Evolutionary conservation across 2,888 invertebrate genomes (phyloP).

Genomic region (Augochlorella aurata): DNA sequence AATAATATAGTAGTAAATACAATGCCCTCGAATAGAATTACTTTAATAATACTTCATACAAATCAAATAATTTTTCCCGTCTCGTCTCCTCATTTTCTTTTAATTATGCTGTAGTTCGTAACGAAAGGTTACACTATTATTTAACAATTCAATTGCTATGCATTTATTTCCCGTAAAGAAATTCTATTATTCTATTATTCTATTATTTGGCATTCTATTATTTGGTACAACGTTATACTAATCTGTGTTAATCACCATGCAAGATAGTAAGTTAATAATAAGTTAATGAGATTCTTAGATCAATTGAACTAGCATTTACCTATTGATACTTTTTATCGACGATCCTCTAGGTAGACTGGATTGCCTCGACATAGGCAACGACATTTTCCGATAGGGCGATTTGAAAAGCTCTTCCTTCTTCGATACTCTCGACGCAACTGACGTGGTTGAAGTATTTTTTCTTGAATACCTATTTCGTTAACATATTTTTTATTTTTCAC

Average conservation of each 20-base stretch:
- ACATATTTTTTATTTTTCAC: neutral
- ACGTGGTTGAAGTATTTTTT: conserved; percentile 76
- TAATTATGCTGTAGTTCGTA: neutral
- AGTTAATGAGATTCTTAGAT: neutral
- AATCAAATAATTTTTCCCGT: neutral
- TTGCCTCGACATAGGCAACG: conserved; percentile 65
- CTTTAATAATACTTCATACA: neutral
- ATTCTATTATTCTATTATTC: too few species aligned
- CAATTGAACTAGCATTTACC: conserved; percentile 42
- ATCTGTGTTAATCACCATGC: neutral
- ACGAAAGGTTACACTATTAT: neutral
- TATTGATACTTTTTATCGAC: conserved; percentile 44
- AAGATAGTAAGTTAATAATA: neutral
- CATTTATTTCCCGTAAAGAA: too few species aligned
- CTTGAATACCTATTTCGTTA: conserved; percentile 77
- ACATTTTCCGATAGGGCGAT: conserved; percentile 54
- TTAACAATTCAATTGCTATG: neutral
- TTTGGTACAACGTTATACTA: too few species aligned
- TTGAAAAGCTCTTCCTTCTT: conserved; percentile 58
- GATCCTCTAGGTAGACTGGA: conserved; percentile 58
- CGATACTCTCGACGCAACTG: conserved; percentile 81
- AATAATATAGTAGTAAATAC: neutral
- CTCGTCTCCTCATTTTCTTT: neutral
- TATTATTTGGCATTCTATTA: too few species aligned
- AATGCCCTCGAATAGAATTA: neutral